These are phyloP conservation scores for Columba janthina DNA, from an alignment of 2,113 vertebrate genomes.

Conservation along the genomic window DNA sequence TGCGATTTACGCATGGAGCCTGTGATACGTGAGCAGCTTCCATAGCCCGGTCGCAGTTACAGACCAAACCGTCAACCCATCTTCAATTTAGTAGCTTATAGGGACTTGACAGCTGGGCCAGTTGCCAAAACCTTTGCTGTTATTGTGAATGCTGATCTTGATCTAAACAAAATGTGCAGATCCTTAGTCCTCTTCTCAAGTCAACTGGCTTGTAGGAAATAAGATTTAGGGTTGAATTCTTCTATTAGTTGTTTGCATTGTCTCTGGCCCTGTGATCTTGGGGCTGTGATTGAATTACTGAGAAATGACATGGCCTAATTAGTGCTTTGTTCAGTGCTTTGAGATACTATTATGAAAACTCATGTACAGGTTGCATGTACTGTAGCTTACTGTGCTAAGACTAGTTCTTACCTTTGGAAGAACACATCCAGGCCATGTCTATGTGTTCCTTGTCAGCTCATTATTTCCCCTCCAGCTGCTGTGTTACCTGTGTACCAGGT, in stretches of 20 bases:
- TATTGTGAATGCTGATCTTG: not conserved
- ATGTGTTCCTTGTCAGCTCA: not conserved
- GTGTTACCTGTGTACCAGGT: not conserved
- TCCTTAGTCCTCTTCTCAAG: not conserved
- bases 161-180: not conserved
- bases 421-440: not conserved
- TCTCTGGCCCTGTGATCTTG: not conserved
- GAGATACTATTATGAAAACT: not conserved
- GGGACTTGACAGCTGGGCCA: not conserved
- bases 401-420: not conserved
- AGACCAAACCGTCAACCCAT: not conserved
- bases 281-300: not conserved
- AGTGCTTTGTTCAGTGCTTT: not conserved
- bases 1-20: slow-evolving; percentile 71
- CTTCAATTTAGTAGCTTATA: accelerated
- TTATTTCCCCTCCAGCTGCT: not conserved
- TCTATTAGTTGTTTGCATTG: not conserved
- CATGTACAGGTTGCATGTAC: not conserved
- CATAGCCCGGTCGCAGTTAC: slow-evolving; percentile 76
- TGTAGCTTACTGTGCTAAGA: not conserved
- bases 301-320: not conserved
- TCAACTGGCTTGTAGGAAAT: not conserved
- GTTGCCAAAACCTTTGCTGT: not conserved
- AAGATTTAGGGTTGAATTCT: not conserved
- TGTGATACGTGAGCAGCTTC: slow-evolving; percentile 49